A percentile compares a stretch with the other conserved stretches of the same genome.
Evolutionary conservation across 1,140 invertebrate genomes (phyloP).

Genomic region (Heliconius congener): DNA sequence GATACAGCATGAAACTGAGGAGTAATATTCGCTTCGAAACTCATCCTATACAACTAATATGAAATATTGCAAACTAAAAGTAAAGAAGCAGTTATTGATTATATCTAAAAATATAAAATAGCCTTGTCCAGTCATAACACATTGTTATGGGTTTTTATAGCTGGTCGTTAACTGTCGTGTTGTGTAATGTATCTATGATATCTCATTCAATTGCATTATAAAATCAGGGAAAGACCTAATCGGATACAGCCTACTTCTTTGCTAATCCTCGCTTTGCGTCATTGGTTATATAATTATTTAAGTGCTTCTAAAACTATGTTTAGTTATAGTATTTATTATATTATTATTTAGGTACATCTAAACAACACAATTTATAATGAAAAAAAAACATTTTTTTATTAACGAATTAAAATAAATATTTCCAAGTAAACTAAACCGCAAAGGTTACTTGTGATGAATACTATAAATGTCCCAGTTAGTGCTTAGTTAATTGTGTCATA

Average conservation of each 20-base stretch:
- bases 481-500: constrained; percentile 1
- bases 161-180: neutral
- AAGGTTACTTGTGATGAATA: neutral
- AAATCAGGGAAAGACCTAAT: constrained; percentile 2
- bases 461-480: neutral
- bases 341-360: no score
- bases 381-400: neutral
- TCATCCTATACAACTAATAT: neutral
- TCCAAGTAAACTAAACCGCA: neutral
- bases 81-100: neutral
- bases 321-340: neutral
- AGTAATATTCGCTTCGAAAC: neutral
- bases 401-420: neutral
- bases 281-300: neutral
- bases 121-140: neutral
- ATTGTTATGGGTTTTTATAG: constrained; percentile 6
- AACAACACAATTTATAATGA: no score
- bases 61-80: neutral
- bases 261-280: neutral
- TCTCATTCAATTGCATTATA: constrained; percentile 4
- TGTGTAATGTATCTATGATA: neutral
- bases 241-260: constrained; percentile 11
- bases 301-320: neutral
- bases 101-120: constrained; percentile 8
- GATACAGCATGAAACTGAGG: no score